A percentile compares a stretch with the other conserved stretches of the same genome.
Conservation (phyloP, 2,888 invertebrate genomes). For the Lagria hirta region DNA sequence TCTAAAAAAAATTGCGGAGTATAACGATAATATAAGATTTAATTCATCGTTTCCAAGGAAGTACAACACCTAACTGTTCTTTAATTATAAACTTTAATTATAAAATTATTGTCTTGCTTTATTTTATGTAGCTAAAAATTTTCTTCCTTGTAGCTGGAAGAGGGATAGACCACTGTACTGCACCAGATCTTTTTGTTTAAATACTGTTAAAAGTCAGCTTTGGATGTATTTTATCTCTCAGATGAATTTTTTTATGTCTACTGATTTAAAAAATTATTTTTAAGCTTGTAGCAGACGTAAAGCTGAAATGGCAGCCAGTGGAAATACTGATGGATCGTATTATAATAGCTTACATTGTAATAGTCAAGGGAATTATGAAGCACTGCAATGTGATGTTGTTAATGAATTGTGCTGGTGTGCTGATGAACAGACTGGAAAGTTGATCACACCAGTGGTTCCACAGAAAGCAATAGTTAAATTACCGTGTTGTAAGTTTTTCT, state of each 20-base stretch:
- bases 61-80: too few species aligned
- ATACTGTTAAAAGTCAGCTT: too few species aligned
- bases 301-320: conserved; percentile 54
- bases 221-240: too few species aligned
- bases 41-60: too few species aligned
- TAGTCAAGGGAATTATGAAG: conserved; percentile 66
- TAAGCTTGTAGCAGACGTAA: conserved; percentile 65
- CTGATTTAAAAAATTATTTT: conserved; percentile 15
- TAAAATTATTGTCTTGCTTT: too few species aligned
- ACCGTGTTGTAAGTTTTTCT: conserved; percentile 71
- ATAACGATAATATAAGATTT: too few species aligned
- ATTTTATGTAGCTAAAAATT: too few species aligned
- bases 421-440: conserved; percentile 62
- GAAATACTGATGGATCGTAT: conserved; percentile 41
- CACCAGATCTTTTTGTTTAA: too few species aligned
- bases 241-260: conserved; percentile 4
- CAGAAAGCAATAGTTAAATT: conserved; percentile 61
- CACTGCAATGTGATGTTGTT: conserved; percentile 63
- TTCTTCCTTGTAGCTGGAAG: too few species aligned
- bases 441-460: conserved; percentile 59
- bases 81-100: too few species aligned
- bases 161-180: too few species aligned
- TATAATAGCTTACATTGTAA: conserved; percentile 63
- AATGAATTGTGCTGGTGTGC: conserved; percentile 71
- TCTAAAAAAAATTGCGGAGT: too few species aligned